Conservation (phyloP, 2,888 invertebrate genomes). For the Ennomos erosarius region DNA sequence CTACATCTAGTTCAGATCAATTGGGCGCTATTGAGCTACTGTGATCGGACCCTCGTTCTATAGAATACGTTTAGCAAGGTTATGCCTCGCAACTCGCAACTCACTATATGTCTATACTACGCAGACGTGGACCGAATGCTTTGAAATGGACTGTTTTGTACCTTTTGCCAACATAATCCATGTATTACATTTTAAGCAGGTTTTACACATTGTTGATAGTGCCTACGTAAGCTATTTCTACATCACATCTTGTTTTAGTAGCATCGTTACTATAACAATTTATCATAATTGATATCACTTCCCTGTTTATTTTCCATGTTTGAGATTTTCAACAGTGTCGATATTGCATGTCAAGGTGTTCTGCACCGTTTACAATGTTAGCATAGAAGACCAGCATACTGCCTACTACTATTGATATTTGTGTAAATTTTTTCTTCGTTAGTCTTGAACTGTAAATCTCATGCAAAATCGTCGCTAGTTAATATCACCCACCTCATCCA, state of each 20-base stretch:
- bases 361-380: no score
- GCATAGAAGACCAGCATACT: no score
- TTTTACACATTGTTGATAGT: slow-evolving; percentile 11
- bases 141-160: slow-evolving; percentile 46
- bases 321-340: slow-evolving; percentile 44
- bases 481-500: slow-evolving; percentile 58
- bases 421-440: no score
- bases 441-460: slow-evolving; percentile 12
- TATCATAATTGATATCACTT: slow-evolving; percentile 16
- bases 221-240: slow-evolving; percentile 6
- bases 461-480: slow-evolving; percentile 55
- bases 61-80: slow-evolving; percentile 71
- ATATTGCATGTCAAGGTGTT: slow-evolving; percentile 49
- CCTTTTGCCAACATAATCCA: slow-evolving; percentile 17
- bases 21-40: slow-evolving; percentile 77
- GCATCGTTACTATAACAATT: slow-evolving; percentile 11
- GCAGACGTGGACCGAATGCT: slow-evolving; percentile 51
- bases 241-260: slow-evolving; percentile 19
- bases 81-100: slow-evolving; percentile 56
- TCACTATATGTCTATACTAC: slow-evolving; percentile 38
- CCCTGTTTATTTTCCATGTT: slow-evolving; percentile 35
- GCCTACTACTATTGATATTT: no score
- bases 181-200: slow-evolving; percentile 14
- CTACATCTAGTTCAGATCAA: slow-evolving; percentile 80
- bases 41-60: slow-evolving; percentile 65